A percentile compares a stretch with the other conserved stretches of the same genome.
phyloP scores from a whole-genome alignment of 2,797 vertebrate species.

The Phoxinus dragarum region DNA sequence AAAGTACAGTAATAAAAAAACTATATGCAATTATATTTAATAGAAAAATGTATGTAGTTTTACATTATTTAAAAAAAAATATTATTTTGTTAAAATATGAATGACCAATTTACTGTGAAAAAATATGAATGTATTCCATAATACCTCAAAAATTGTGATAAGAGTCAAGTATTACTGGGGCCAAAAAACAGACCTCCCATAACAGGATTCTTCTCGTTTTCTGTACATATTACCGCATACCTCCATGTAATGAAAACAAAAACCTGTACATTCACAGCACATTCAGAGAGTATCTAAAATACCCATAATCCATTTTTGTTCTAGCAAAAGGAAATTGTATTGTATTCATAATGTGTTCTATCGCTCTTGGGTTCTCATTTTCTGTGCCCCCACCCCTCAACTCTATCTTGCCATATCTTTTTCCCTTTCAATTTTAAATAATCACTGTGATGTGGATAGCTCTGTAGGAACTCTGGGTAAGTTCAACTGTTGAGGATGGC shows the following conservation, averaged over 20 bases:
- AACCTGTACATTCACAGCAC: constrained; percentile 3
- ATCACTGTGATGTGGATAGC: constrained; percentile 46
- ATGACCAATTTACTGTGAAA: not conserved
- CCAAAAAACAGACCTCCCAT: not conserved
- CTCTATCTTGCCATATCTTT: not conserved
- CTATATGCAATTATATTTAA: not conserved
- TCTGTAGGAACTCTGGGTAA: constrained; percentile 14
- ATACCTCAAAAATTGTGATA: not conserved
- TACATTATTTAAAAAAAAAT: no score
- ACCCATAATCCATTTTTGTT: constrained; percentile 19
- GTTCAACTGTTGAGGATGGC: constrained; percentile 10
- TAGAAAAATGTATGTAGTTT: not conserved
- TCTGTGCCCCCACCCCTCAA: not conserved
- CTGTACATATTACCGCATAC: not conserved
- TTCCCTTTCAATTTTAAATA: constrained; percentile 33
- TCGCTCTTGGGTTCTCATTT: not conserved
- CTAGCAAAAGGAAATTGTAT: constrained; percentile 2
- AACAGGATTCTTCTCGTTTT: not conserved
- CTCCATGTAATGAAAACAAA: not conserved
- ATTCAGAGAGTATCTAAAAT: not conserved
- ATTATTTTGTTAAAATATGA: not conserved
- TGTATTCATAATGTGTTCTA: constrained; percentile 30
- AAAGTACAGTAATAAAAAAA: no score
- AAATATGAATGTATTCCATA: not conserved
- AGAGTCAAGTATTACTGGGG: not conserved